Evolutionary conservation across 1,140 invertebrate species (phyloP).

Genomic region (Sycophaga agraensis): DNA sequence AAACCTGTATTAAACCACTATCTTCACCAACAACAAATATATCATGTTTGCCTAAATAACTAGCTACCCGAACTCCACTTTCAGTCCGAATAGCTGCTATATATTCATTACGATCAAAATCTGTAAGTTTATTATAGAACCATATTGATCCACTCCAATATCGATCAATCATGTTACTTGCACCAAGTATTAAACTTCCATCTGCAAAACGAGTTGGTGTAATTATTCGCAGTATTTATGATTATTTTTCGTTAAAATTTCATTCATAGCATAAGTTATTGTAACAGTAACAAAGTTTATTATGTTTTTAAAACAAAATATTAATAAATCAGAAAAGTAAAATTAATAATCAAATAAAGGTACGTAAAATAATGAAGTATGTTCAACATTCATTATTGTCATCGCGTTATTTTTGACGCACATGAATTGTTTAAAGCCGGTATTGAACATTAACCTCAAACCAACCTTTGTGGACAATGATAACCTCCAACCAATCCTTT

Average conservation of each 20-base stretch:
- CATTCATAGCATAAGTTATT: background rate
- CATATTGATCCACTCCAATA: slow-evolving; percentile 50
- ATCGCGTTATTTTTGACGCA: background rate
- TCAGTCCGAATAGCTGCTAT: slow-evolving; percentile 31
- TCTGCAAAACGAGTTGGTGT: slow-evolving; percentile 39
- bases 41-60: slow-evolving; percentile 34
- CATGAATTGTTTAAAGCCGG: slow-evolving; percentile 8
- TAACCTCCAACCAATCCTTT: slow-evolving; percentile 45
- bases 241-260: background rate
- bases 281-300: background rate
- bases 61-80: slow-evolving; percentile 40
- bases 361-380: background rate
- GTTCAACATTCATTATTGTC: background rate
- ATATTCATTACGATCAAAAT: slow-evolving; percentile 38
- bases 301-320: background rate
- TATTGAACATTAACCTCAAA: slow-evolving; percentile 33
- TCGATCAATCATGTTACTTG: slow-evolving; percentile 46
- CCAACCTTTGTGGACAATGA: slow-evolving; percentile 45
- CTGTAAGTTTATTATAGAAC: slow-evolving; percentile 38
- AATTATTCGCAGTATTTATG: background rate
- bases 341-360: background rate
- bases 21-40: slow-evolving; percentile 49
- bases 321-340: background rate
- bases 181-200: slow-evolving; percentile 47
- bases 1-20: slow-evolving; percentile 45